Evolutionary conservation across 92 coral and sea anemone genomes (phyloP), one percentile per base, ranked within the genome.

Genomic region (Epizoanthus fatuus): DNA sequence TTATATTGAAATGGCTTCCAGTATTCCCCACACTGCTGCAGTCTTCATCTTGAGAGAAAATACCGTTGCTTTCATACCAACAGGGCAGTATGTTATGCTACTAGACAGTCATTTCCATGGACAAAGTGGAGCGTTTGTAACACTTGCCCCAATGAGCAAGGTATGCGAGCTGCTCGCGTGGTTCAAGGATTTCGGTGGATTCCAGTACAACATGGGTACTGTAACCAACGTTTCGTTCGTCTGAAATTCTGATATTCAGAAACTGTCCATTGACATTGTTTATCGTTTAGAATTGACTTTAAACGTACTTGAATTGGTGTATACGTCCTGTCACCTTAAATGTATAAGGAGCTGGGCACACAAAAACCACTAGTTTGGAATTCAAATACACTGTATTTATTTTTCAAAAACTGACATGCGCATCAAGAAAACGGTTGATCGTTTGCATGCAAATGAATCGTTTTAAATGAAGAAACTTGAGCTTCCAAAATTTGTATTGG

Each of bases 21-120:
- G 57, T 66, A 14, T 56, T 42, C 68, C 13, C 58, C 49, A 82
- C 0, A 69, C 69, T 14, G 29, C 79, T 47, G 40, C 79, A 55
- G 11, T 70, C 39, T 82, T 52, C 22, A 63, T 73, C 17, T 40
- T 74, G 17, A 63, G 63, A 15, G 74, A 63, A 42, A 74, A 63
- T 47, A 73, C 73, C 19, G 87, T 84, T 84, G 87, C 80, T 1
- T 84, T 84, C 68, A 72, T 84, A n/a, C 72, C 87, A 17, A 62
- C 60, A 52, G 87, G 72, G 4, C 87, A 73, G 66, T 60, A 73
- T 16, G 73, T 84, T 42, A 14, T 73, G 37, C 65, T 72, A 57
- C 49, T 72, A 3, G 81, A 84, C 63, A 84, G 87, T 69, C 87
- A 84, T 25, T 62, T 52, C 25, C 74, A 84, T 72, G 68, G 51